These are phyloP conservation scores for Oxyura jamaicensis DNA, from an alignment of 2,113 vertebrate genomes.

Conservation along the genomic window DNA sequence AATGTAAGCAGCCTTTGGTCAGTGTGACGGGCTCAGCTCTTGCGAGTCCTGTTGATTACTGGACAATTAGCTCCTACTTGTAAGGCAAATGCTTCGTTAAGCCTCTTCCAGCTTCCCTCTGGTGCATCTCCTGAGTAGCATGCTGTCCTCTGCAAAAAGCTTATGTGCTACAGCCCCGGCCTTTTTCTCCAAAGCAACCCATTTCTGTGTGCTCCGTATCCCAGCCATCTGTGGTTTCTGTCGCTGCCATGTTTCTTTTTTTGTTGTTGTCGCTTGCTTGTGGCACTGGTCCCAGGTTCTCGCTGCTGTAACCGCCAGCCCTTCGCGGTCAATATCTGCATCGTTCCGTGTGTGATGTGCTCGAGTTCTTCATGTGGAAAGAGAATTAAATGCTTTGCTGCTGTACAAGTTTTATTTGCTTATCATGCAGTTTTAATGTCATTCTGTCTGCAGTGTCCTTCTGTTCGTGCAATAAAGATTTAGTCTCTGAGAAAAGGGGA, in stretches of 20 bases:
- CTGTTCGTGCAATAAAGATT: background rate
- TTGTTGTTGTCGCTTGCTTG: background rate
- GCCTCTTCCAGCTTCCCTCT: background rate
- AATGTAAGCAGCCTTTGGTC: background rate
- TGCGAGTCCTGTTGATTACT: background rate
- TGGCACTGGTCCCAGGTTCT: background rate
- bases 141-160: background rate
- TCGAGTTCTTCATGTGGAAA: background rate
- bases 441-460: background rate
- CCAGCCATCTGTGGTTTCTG: background rate
- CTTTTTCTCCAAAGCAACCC: background rate
- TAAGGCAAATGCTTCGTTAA: background rate
- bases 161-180: rapidly evolving
- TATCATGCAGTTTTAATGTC: background rate
- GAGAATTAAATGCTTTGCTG: background rate
- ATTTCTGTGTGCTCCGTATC: rapidly evolving
- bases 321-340: rapidly evolving
- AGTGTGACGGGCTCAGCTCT: background rate
- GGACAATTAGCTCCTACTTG: background rate
- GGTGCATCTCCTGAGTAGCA: background rate
- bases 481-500: background rate
- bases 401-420: background rate
- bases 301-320: background rate
- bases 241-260: background rate
- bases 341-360: background rate